Percentiles rank a stretch among this genome's conserved stretches.
phyloP scores from a whole-genome alignment of 2,888 invertebrate genomes.

The Cyclophora albipunctata region DNA sequence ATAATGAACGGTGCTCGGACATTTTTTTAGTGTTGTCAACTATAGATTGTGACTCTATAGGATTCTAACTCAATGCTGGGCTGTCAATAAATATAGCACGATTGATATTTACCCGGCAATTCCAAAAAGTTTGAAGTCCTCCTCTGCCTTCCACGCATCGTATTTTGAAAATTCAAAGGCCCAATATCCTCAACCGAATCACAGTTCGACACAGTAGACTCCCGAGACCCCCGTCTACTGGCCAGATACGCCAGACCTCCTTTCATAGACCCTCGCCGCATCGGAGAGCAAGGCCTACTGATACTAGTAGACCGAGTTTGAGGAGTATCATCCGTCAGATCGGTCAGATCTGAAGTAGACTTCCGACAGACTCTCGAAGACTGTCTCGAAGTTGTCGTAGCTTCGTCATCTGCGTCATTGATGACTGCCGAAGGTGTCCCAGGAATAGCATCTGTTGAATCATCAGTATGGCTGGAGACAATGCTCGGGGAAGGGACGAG shows the following conservation, averaged over 20 bases:
- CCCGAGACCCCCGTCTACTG: conserved; percentile 89
- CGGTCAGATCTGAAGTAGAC: conserved; percentile 84
- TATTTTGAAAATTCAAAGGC: conserved; percentile 86
- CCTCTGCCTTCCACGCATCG: conserved; percentile 84
- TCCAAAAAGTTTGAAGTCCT: conserved; percentile 91
- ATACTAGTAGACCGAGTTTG: conserved; percentile 77
- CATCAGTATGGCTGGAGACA: conserved; percentile 67
- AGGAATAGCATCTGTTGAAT: conserved; percentile 58
- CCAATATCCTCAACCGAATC: conserved; percentile 83
- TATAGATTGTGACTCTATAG: too few species aligned
- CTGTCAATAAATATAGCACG: too few species aligned
- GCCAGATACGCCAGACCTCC: conserved; percentile 86
- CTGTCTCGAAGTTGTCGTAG: conserved; percentile 46
- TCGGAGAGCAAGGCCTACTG: conserved; percentile 78
- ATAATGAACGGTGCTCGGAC: too few species aligned
- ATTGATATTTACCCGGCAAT: conserved; percentile 80
- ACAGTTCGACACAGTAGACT: conserved; percentile 83
- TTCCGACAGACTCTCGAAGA: conserved; percentile 77
- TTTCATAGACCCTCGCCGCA: conserved; percentile 80
- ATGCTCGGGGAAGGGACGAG: conserved; percentile 65
- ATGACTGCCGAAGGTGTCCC: conserved; percentile 56
- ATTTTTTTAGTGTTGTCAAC: too few species aligned
- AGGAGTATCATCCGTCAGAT: conserved; percentile 76
- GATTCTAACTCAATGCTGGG: too few species aligned
- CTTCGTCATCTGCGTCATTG: conserved; percentile 64